Base-by-base conservation (phyloP, 2,113 vertebrate genomes). In the Egretta garzetta region DNA sequence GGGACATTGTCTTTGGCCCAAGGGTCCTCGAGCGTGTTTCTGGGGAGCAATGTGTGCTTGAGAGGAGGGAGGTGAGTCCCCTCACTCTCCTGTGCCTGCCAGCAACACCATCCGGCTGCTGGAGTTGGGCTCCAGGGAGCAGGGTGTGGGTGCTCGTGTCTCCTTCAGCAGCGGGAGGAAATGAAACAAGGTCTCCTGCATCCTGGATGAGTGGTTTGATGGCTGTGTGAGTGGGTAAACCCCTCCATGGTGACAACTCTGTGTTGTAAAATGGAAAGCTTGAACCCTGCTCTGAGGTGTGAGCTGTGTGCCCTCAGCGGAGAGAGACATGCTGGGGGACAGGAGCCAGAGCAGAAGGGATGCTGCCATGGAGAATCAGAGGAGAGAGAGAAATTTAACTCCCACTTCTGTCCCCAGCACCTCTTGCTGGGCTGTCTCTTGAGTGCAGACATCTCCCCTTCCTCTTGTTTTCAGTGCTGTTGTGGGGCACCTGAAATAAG, bases 91-190 rank as follows among this genome's bases (percentile, higher is more conserved):
- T 37, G 9, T 56, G 45, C 53, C 27, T 59, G 53, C 43, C 30
- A 39, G 23, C 30, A 9, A 21, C 39, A 30, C 43, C 45, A 35
- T 22, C 52, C 50, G 18, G 22, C 35, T 92, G 24, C 45, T 70
- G 35, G 32, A 43, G 26, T 33, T 60, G 13, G 49, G 39, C 5
- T 47, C 19, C 20, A 11, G 20, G 19, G 22, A 23, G 35, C 4
- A 8, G 23, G 21, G 7, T 7, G 8, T 39, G 10, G 0, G 0
- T 88, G 22, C 18, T 90, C 2, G 0, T 0, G 0, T 56, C 32
- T 15, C 26, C 41, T 58, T 4, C 2, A 27, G 55, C 1, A 5
- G 35, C 0, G 0, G 24, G 8, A 64, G 11, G 32, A 86, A 86
- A 30, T 0, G 0, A 53, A 75, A 6, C 13, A 67, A 92, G 20